Conservation (phyloP, 2,888 invertebrate species). For the Clivina fossor region DNA sequence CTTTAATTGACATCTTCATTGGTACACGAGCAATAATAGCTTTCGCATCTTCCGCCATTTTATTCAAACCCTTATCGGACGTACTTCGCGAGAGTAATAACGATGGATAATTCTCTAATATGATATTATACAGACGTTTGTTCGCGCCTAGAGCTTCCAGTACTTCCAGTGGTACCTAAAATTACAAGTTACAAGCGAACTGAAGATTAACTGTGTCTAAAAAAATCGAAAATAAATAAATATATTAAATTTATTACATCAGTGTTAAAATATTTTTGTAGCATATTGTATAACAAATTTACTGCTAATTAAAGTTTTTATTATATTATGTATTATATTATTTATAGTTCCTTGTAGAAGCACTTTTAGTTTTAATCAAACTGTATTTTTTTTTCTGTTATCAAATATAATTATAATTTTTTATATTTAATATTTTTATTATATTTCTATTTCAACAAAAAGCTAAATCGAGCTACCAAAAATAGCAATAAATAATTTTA, state of each 20-base stretch:
- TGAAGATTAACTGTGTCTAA: neutral
- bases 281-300: no score
- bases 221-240: no score
- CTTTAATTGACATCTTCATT: slow-evolving; percentile 65
- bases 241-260: no score
- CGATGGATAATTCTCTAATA: slow-evolving; percentile 73
- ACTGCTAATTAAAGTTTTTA: no score
- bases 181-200: no score
- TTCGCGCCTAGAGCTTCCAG: slow-evolving; percentile 65
- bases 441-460: no score
- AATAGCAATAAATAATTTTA: no score
- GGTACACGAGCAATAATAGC: slow-evolving; percentile 56
- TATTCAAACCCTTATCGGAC: slow-evolving; percentile 63
- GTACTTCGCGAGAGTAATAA: slow-evolving; percentile 64
- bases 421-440: neutral
- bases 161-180: slow-evolving; percentile 66
- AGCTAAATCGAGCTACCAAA: no score
- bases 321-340: no score
- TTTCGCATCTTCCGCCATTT: slow-evolving; percentile 49
- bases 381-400: neutral
- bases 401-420: neutral
- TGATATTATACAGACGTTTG: slow-evolving; percentile 67
- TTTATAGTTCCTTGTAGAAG: no score
- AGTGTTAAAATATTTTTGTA: no score
- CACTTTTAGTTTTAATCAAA: no score